Base-by-base conservation (phyloP, 2,113 vertebrate genomes). In the Oncorhynchus kisutch region DNA sequence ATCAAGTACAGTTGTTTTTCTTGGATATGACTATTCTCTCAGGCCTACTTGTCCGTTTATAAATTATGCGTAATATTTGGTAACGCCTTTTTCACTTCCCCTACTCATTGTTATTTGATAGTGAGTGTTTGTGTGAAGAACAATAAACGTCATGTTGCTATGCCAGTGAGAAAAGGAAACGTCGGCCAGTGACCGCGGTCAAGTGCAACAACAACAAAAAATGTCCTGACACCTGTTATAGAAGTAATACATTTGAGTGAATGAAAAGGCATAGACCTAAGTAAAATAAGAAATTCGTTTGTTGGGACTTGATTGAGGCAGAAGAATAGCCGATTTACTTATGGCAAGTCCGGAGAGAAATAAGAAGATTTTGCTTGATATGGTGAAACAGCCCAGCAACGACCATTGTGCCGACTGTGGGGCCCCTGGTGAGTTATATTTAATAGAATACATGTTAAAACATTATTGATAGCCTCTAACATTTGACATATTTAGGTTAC, bases 341-440 rank as follows among this genome's bases (percentile, higher is more conserved):
- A 92, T 93, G 91, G 92, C 93, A 77, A 92, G 82, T 76, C 81
- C 86, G 70, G 95, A 95, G 34, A 91, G 91, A 88, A 96, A 95
- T 82, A 95, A 95, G 87, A 92, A 84, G 84, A 84, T 93, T 82
- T 88, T 97, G 68, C 85, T 94, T 66, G 94, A 95, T 78, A 81
- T 96, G 87, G 86, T 93, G 80, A 92, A 77, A 74, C 88, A 88
- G 60, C 82, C 91, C 0, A 93, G 88, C 2, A 97, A 96, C 88
- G 83, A 82, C 25, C 25, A 27, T 25, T 97, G 96, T 84, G 95
- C 95, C 0, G 96, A 97, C 88, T 97, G 96, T 80, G 94, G 94
- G 51, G 71, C 85, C 12, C 77, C 94, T 20, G 95, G 96, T 96
- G 76, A 92, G 92, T 89, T 8, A 54, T 62, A 62, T n/a, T 62